phyloP scores from a whole-genome alignment of 2,888 invertebrate genomes.

The Thymelicus lineola region DNA sequence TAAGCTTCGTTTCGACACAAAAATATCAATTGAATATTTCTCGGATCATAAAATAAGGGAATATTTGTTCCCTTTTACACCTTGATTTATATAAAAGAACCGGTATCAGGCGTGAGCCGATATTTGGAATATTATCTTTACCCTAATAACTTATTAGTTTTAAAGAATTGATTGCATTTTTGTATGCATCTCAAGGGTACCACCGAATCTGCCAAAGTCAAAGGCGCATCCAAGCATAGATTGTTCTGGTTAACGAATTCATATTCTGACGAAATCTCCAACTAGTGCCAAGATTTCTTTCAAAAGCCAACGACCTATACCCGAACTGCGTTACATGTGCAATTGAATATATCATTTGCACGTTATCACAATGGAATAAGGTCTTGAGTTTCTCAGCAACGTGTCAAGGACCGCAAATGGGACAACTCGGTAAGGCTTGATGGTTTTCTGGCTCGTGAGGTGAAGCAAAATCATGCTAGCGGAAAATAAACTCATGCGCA shows the following conservation, averaged over 20 bases:
- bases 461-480: conserved; percentile 51
- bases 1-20: too few species aligned
- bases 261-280: conserved; percentile 74
- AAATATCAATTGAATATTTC: too few species aligned
- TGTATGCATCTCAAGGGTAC: conserved; percentile 12
- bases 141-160: too few species aligned
- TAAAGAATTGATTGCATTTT: neutral
- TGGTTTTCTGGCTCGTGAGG: conserved; percentile 62
- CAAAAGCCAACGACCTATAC: conserved; percentile 77
- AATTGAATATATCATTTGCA: conserved; percentile 17
- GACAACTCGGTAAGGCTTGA: conserved; percentile 48
- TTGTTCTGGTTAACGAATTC: conserved; percentile 74
- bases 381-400: conserved; percentile 44
- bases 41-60: too few species aligned
- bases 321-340: conserved; percentile 49
- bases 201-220: conserved; percentile 38
- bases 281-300: conserved; percentile 78
- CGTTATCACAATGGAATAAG: conserved; percentile 46
- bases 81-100: too few species aligned
- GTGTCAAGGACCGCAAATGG: conserved; percentile 22
- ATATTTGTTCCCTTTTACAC: too few species aligned
- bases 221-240: conserved; percentile 30
- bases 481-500: conserved; percentile 53
- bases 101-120: too few species aligned
- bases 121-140: too few species aligned